A percentile compares a stretch with the other conserved stretches of the same genome.
Evolutionary conservation across 2,888 invertebrate species (phyloP).

Genomic region (Chloroclystis v-ata): DNA sequence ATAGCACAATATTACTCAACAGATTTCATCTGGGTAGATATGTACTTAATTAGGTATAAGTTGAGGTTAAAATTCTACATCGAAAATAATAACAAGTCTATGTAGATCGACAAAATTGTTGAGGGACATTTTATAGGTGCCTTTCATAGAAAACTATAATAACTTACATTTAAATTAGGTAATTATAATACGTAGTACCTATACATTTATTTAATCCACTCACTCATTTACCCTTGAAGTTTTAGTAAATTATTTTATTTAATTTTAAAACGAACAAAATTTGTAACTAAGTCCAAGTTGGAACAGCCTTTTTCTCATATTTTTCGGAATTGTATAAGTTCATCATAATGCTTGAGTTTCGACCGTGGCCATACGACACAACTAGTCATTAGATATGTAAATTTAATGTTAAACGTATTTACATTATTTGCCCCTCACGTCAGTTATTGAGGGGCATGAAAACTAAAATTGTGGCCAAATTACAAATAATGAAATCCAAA

Average conservation of each 20-base stretch:
- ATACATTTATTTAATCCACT: conserved; percentile 68
- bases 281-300: conserved; percentile 16
- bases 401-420: conserved; percentile 72
- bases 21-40: conserved; percentile 17
- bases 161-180: conserved; percentile 48
- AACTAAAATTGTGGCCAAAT: conserved; percentile 77
- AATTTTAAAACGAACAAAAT: not conserved
- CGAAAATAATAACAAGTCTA: conserved; percentile 53
- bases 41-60: conserved; percentile 26
- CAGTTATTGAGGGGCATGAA: conserved; percentile 64
- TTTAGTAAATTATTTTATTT: conserved; percentile 18
- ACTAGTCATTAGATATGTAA: conserved; percentile 77
- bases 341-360: conserved; percentile 34
- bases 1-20: conserved; percentile 6
- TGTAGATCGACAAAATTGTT: conserved; percentile 60
- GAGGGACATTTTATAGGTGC: conserved; percentile 73
- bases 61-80: conserved; percentile 37
- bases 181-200: conserved; percentile 68
- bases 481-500: conserved; percentile 74
- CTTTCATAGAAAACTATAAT: conserved; percentile 66
- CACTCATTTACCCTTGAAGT: conserved; percentile 51
- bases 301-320: conserved; percentile 11
- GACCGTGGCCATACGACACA: conserved; percentile 72
- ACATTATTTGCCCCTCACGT: conserved; percentile 64
- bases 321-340: conserved; percentile 18